phyloP scores from a whole-genome alignment of 2,888 invertebrate species.

The Ceriagrion tenellum region DNA sequence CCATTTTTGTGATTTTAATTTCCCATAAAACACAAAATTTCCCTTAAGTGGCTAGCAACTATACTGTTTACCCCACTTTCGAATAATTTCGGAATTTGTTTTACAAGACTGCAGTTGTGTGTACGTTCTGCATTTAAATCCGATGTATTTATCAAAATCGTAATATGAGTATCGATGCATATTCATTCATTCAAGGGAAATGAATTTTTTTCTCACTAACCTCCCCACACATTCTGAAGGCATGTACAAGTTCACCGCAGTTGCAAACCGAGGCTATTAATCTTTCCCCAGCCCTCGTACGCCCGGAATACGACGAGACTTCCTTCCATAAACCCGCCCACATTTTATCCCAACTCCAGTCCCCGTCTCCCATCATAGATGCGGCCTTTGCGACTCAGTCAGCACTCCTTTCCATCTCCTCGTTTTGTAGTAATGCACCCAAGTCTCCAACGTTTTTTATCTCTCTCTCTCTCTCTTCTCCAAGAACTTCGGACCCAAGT shows the following conservation, averaged over 20 bases:
- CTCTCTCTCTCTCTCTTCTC: not conserved
- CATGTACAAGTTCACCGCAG: constrained; percentile 49
- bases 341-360: not conserved
- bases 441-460: not conserved
- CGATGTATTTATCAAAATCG: not conserved
- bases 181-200: constrained; percentile 38
- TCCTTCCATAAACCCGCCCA: not conserved
- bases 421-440: not conserved
- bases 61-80: too few relatives aligned
- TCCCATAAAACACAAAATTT: too few relatives aligned
- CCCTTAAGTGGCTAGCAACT: too few relatives aligned
- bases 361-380: constrained; percentile 10
- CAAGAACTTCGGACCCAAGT: not conserved
- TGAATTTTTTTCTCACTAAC: not conserved
- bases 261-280: constrained; percentile 54
- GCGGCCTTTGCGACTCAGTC: not conserved
- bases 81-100: too few relatives aligned
- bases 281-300: not conserved
- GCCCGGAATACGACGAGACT: not conserved
- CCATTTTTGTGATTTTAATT: too few relatives aligned
- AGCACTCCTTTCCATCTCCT: constrained; percentile 5
- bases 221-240: constrained; percentile 16
- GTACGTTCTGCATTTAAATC: not conserved
- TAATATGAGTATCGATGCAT: not conserved
- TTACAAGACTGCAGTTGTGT: too few relatives aligned